Percentiles rank a stretch among this genome's conserved stretches.
Conservation (phyloP, 2,797 vertebrate genomes). For the Leptoclinus maculatus region DNA sequence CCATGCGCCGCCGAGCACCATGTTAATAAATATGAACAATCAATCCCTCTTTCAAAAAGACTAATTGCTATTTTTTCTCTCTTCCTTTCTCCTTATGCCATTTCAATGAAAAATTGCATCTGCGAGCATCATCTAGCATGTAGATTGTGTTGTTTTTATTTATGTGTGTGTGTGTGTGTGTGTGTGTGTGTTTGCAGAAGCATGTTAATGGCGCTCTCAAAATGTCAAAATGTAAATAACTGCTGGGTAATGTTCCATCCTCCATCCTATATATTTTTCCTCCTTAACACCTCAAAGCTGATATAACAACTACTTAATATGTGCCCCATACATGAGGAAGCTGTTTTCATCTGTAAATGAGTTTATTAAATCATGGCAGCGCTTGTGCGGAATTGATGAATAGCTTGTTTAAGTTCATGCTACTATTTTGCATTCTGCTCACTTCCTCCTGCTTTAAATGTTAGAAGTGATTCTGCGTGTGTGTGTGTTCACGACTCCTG, state of each 20-base stretch:
- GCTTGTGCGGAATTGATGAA: conserved; percentile 52
- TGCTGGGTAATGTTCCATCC: conserved; percentile 34
- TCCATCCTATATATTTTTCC: conserved; percentile 5
- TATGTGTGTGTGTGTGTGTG: not conserved
- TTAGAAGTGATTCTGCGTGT: not conserved
- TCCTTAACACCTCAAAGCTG: conserved; percentile 22
- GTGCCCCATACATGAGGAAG: conserved; percentile 29
- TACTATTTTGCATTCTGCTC: conserved; percentile 44
- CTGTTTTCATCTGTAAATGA: conserved; percentile 49
- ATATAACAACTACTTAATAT: conserved; percentile 49
- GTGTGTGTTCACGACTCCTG: conserved; percentile 27
- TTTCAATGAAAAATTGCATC: conserved; percentile 37
- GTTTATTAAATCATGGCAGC: conserved; percentile 66
- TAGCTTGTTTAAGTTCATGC: conserved; percentile 31
- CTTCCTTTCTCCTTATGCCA: not conserved
- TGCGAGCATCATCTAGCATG: not conserved
- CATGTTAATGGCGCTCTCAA: conserved; percentile 37
- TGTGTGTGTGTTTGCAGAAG: conserved; percentile 14
- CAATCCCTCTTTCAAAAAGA: conserved; percentile 43
- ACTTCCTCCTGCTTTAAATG: conserved; percentile 14
- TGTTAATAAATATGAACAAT: conserved; percentile 64
- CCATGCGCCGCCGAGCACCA: conserved; percentile 1
- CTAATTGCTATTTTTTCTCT: conserved; percentile 45
- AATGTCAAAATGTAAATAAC: conserved; percentile 49
- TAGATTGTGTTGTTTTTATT: not conserved